Evolutionary conservation across 2,113 vertebrate species (phyloP).

Genomic region (Hippocampus comes): DNA sequence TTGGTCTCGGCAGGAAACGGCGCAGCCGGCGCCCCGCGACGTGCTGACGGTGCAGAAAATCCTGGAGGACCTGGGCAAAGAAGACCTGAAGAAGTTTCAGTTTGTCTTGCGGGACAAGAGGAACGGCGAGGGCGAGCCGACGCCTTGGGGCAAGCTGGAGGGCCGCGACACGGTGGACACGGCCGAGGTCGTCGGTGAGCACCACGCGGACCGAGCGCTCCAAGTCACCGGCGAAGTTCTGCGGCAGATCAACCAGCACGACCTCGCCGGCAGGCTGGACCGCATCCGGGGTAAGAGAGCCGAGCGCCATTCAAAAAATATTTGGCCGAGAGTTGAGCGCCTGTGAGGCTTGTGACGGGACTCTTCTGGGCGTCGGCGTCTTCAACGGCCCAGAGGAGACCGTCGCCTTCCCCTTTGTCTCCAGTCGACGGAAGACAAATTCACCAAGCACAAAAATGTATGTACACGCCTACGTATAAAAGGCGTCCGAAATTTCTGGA

Average conservation of each 20-base stretch:
- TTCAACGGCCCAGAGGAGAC: too few species aligned
- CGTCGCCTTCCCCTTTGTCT: too few species aligned
- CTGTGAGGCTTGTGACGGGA: too few species aligned
- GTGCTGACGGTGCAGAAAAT: neutral
- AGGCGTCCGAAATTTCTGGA: too few species aligned
- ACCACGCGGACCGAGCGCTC: neutral
- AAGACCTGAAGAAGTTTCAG: slow-evolving; percentile 1
- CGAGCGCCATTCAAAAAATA: neutral
- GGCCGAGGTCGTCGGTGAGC: neutral
- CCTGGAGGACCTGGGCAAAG: neutral
- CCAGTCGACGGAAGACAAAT: too few species aligned
- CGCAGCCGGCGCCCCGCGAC: rapidly evolving
- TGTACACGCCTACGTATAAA: too few species aligned
- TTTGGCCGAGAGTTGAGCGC: too few species aligned
- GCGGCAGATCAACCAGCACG: neutral
- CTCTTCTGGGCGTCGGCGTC: too few species aligned
- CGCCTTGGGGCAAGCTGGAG: neutral
- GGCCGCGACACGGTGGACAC: slow-evolving; percentile 9
- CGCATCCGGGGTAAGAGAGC: slow-evolving; percentile 23
- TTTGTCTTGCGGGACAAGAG: neutral
- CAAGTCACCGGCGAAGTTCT: slow-evolving; percentile 17
- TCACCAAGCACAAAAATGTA: too few species aligned
- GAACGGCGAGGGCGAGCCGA: rapidly evolving
- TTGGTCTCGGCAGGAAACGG: neutral
- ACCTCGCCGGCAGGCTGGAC: neutral